Evolutionary conservation across 2,888 invertebrate genomes (phyloP).

Genomic region (Pelosia muscerda): DNA sequence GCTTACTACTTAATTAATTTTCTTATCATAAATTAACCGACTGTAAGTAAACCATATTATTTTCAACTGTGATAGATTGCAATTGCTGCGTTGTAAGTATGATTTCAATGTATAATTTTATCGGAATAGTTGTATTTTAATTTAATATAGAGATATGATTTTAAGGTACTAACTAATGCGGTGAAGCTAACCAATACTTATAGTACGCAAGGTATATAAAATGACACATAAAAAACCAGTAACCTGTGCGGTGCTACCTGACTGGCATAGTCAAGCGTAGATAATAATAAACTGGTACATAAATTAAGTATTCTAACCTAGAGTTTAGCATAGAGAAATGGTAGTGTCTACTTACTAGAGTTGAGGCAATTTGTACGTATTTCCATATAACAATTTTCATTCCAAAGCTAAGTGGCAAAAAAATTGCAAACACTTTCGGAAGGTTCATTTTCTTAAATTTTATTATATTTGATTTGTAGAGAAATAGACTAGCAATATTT

Average conservation of each 20-base stretch:
- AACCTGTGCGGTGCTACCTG: background rate
- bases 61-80: background rate
- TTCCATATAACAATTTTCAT: background rate
- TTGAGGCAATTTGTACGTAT: background rate
- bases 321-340: background rate
- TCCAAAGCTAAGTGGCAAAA: too few relatives aligned
- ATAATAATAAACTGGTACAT: background rate
- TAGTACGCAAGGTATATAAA: background rate
- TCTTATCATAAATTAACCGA: too few relatives aligned
- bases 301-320: conserved; percentile 1
- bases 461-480: too few relatives aligned
- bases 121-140: background rate
- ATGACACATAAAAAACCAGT: background rate
- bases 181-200: background rate
- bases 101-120: background rate
- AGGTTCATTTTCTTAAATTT: too few relatives aligned
- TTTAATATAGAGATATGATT: background rate
- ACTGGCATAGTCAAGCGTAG: background rate
- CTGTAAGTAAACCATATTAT: too few relatives aligned
- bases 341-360: background rate
- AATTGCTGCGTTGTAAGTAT: background rate
- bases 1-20: too few relatives aligned
- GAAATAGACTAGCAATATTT: too few relatives aligned
- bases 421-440: too few relatives aligned
- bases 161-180: too few relatives aligned